Percentiles rank a stretch among this genome's conserved stretches.
Evolutionary conservation across 2,113 vertebrate genomes (phyloP).

Genomic region (Gallinago jamesoni): DNA sequence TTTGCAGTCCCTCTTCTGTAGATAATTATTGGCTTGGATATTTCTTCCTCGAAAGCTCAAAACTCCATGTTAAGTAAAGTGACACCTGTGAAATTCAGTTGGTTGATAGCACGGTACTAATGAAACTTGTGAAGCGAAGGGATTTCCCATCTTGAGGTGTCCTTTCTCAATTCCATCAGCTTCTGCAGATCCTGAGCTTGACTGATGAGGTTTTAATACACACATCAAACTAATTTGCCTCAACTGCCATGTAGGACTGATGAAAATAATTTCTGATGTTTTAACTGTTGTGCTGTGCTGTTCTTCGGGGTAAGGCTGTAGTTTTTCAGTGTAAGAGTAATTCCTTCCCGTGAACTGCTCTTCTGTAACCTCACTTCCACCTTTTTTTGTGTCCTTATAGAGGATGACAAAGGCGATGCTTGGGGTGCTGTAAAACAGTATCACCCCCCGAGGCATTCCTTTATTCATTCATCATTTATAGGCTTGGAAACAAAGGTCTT

Average conservation of each 20-base stretch:
- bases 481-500: constrained; percentile 23
- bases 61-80: neutral
- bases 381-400: neutral
- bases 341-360: neutral
- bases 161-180: neutral
- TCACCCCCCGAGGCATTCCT: neutral
- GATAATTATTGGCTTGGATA: neutral
- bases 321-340: neutral
- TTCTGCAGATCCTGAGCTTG: neutral
- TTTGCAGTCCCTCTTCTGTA: neutral
- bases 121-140: neutral
- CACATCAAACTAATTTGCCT: neutral
- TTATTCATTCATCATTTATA: neutral
- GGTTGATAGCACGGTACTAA: neutral
- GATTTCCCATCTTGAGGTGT: neutral
- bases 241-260: neutral
- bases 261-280: neutral
- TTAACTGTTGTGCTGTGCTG: neutral
- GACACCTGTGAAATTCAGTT: neutral
- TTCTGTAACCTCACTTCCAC: neutral
- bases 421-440: neutral
- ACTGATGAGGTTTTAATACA: neutral
- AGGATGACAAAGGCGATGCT: neutral
- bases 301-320: neutral
- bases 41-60: neutral